These are phyloP conservation scores for Trissoscelio sp. DNA, from an alignment of 2,888 invertebrate species.

Conservation along the genomic window DNA sequence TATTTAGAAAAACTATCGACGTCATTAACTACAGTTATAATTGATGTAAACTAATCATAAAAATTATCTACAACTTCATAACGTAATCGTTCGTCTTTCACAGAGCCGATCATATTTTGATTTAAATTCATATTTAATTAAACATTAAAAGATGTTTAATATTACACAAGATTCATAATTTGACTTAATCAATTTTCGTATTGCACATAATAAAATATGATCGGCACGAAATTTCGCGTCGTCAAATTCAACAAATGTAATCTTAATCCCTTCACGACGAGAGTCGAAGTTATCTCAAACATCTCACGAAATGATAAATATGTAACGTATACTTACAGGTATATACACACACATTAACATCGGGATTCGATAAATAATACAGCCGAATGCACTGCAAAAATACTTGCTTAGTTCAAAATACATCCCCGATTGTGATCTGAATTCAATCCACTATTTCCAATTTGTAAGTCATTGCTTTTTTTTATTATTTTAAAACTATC, in stretches of 20 bases:
- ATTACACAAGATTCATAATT: too few species aligned
- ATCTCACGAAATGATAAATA: constrained; percentile 46
- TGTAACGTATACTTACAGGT: constrained; percentile 55
- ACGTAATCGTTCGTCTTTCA: constrained; percentile 1
- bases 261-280: constrained; percentile 57
- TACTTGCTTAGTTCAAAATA: constrained; percentile 6
- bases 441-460: constrained; percentile 26
- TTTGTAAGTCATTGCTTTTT: not conserved
- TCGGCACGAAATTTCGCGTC: constrained; percentile 24
- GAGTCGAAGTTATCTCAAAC: constrained; percentile 45
- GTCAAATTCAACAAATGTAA: constrained; percentile 39
- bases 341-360: constrained; percentile 62
- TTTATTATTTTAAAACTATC: not conserved
- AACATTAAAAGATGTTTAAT: too few species aligned
- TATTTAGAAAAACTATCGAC: constrained; percentile 13
- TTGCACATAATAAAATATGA: constrained; percentile 4
- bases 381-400: constrained; percentile 44
- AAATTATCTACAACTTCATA: constrained; percentile 2
- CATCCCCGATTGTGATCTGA: not conserved
- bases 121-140: constrained; percentile 1
- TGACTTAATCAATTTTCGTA: not conserved
- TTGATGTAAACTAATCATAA: too few species aligned
- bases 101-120: not conserved
- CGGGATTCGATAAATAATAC: constrained; percentile 54
- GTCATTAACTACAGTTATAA: too few species aligned